phyloP scores from a whole-genome alignment of 2,797 vertebrate species.

The Silurus lanzhouensis region DNA sequence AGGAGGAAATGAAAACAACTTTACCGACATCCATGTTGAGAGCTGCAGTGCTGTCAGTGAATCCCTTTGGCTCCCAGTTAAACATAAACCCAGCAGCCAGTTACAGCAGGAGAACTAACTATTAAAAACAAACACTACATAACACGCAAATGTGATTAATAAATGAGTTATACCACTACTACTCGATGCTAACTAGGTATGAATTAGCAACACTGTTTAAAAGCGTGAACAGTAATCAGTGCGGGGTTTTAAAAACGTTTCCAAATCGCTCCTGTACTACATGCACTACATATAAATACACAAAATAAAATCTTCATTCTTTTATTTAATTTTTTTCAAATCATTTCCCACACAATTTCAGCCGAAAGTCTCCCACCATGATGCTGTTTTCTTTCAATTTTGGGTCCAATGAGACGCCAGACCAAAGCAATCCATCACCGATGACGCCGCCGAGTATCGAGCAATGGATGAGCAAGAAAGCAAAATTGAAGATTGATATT shows the following conservation, averaged over 20 bases:
- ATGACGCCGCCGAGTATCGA: not conserved
- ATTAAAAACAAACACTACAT: no score
- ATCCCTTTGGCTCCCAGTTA: not conserved
- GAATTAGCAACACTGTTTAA: not conserved
- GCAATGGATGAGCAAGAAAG: not conserved
- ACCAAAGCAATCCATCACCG: conserved; percentile 25
- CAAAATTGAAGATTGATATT: not conserved
- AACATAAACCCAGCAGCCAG: not conserved
- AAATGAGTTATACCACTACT: not conserved
- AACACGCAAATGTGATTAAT: accelerated
- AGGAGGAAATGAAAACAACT: not conserved
- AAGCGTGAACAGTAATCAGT: not conserved
- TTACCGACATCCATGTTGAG: conserved; percentile 39
- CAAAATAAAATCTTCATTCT: not conserved
- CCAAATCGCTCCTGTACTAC: not conserved
- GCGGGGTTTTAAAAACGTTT: not conserved
- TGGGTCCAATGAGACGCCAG: not conserved
- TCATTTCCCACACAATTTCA: not conserved
- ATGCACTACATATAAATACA: no score
- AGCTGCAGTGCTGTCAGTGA: not conserved
- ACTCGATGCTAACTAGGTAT: not conserved
- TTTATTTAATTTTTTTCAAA: no score
- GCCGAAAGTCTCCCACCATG: conserved; percentile 5
- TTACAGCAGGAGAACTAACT: not conserved
- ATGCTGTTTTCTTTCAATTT: conserved; percentile 8